Percentiles rank a stretch among this genome's conserved stretches.
Conservation (phyloP, 2,797 vertebrate genomes). For the Rallus crepitans region DNA sequence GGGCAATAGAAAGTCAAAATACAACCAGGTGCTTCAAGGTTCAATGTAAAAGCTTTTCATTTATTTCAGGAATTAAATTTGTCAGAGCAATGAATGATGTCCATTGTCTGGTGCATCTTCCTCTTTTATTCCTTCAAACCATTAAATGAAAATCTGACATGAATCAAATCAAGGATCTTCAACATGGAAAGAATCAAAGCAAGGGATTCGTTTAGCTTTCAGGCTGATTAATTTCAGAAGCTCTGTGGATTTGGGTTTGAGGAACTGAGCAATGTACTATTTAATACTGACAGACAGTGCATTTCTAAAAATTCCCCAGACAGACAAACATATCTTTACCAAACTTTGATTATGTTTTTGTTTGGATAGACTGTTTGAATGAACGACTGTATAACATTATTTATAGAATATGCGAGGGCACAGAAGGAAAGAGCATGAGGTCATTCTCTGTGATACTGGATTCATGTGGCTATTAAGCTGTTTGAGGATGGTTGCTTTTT, state of each 20-base stretch:
- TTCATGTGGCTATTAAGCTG: constrained; percentile 3
- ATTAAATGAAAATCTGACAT: constrained; percentile 67
- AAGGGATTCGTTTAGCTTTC: constrained; percentile 67
- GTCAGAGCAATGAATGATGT: constrained; percentile 57
- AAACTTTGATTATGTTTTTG: constrained; percentile 50
- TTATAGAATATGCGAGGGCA: constrained; percentile 10
- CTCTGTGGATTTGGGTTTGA: constrained; percentile 37
- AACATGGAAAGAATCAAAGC: constrained; percentile 37
- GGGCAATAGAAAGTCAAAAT: constrained; percentile 35
- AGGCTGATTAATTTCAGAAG: constrained; percentile 66
- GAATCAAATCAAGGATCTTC: constrained; percentile 68
- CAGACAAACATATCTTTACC: constrained; percentile 45
- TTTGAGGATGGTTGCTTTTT: constrained; percentile 41
- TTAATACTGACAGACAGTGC: constrained; percentile 1
- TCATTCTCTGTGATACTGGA: constrained; percentile 1
- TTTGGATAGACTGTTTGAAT: constrained; percentile 50
- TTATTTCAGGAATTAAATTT: constrained; percentile 72
- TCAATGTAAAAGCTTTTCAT: constrained; percentile 43
- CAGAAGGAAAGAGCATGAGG: neutral
- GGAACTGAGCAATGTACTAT: neutral
- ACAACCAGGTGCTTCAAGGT: constrained; percentile 32
- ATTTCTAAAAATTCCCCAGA: constrained; percentile 42
- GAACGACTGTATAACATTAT: neutral
- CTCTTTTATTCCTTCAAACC: constrained; percentile 61
- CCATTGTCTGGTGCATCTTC: constrained; percentile 51